phyloP scores from a whole-genome alignment of 2,888 invertebrate species.

The Stenurella melanura region DNA sequence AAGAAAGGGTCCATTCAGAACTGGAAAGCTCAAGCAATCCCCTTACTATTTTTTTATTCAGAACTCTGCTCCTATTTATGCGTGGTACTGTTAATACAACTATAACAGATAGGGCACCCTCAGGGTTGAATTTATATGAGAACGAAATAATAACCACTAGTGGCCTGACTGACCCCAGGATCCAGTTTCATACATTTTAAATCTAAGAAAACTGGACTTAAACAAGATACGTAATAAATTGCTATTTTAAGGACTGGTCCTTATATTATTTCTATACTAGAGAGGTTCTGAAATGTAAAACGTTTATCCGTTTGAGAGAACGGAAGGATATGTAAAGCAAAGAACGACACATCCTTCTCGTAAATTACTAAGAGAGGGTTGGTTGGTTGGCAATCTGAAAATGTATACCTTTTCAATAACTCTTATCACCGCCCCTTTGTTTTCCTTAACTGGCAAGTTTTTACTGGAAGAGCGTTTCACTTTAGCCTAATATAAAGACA shows the following conservation, averaged over 20 bases:
- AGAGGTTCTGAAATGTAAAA: background rate
- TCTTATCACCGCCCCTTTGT: background rate
- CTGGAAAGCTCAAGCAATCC: background rate
- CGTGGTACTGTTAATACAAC: background rate
- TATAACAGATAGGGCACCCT: background rate
- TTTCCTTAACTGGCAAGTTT: background rate
- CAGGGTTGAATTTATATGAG: background rate
- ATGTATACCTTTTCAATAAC: background rate
- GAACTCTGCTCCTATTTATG: background rate
- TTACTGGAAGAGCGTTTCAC: background rate
- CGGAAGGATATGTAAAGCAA: constrained; percentile 1
- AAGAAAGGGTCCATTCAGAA: background rate
- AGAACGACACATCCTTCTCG: background rate
- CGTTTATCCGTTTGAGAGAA: background rate
- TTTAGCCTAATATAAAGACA: background rate
- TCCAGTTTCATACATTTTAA: background rate
- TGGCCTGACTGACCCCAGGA: background rate
- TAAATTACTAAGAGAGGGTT: background rate
- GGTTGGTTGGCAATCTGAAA: background rate
- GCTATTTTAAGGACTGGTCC: background rate
- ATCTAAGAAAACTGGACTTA: background rate
- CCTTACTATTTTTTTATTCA: background rate
- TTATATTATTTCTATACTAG: background rate
- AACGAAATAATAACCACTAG: background rate
- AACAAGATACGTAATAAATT: background rate